phyloP scores from a whole-genome alignment of 2,888 invertebrate genomes.

The Pediacus dermestoides region DNA sequence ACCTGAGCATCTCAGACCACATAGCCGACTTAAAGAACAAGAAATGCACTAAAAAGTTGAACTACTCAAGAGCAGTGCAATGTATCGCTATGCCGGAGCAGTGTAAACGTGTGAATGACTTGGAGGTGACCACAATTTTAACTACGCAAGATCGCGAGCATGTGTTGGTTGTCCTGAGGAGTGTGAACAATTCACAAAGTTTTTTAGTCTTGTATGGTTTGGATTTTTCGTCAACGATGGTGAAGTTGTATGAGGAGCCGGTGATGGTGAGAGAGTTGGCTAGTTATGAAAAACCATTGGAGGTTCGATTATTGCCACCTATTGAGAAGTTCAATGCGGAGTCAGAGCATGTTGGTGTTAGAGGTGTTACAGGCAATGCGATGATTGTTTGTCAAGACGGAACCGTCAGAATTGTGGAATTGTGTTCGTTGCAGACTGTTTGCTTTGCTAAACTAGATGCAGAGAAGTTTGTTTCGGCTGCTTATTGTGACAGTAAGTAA shows the following conservation, averaged over 20 bases:
- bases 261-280: constrained; percentile 60
- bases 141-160: constrained; percentile 68
- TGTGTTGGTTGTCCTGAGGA: constrained; percentile 58
- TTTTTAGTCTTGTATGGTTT: constrained; percentile 58
- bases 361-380: constrained; percentile 54
- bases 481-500: constrained; percentile 76
- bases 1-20: constrained; percentile 47
- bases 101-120: constrained; percentile 52
- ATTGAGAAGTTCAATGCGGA: constrained; percentile 39
- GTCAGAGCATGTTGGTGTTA: constrained; percentile 30
- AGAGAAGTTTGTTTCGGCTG: constrained; percentile 74
- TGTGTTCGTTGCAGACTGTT: constrained; percentile 66
- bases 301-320: constrained; percentile 65
- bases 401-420: constrained; percentile 65
- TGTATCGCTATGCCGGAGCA: constrained; percentile 56
- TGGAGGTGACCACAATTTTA: constrained; percentile 60
- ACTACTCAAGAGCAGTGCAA: constrained; percentile 55
- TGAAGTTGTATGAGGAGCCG: constrained; percentile 59
- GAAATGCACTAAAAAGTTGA: constrained; percentile 45
- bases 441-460: constrained; percentile 66
- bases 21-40: constrained; percentile 45
- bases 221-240: constrained; percentile 51
- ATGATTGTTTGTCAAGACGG: constrained; percentile 75
- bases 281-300: constrained; percentile 64
- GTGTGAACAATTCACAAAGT: constrained; percentile 39